Percentiles rank a stretch among this genome's conserved stretches.
These are phyloP conservation scores for Phylloscopus collybita DNA, from an alignment of 2,797 vertebrate genomes.

Conservation along the genomic window DNA sequence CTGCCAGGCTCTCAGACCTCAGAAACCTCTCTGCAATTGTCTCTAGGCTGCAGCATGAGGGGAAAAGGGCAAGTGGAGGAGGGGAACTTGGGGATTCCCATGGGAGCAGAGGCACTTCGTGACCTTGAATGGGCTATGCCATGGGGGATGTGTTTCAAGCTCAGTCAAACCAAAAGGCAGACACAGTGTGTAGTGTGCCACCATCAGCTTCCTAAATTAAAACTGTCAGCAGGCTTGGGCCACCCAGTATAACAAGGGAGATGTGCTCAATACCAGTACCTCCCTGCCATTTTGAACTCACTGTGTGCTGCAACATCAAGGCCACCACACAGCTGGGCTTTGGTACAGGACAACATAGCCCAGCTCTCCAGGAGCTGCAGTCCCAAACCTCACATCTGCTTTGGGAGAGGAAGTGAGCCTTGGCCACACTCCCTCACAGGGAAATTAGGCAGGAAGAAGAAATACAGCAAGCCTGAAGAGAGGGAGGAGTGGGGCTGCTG, in stretches of 20 bases:
- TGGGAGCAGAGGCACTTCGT: not conserved
- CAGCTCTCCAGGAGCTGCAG: not conserved
- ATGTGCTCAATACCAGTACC: not conserved
- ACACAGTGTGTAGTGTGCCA: not conserved
- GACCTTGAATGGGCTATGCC: not conserved
- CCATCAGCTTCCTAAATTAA: not conserved
- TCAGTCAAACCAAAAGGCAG: not conserved
- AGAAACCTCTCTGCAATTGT: not conserved
- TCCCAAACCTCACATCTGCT: not conserved
- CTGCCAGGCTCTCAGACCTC: not conserved
- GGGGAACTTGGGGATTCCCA: not conserved
- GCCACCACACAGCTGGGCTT: not conserved
- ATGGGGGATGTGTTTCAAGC: not conserved
- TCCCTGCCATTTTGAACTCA: not conserved
- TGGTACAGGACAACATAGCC: not conserved
- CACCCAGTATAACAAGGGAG: not conserved
- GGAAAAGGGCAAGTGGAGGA: not conserved
- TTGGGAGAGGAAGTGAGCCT: not conserved
- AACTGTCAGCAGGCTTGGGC: not conserved
- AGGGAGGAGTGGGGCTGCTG: not conserved
- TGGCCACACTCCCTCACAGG: not conserved
- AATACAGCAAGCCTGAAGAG: not conserved
- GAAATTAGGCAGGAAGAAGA: not conserved
- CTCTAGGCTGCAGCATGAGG: not conserved
- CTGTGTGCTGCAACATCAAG: not conserved